Evolutionary conservation across 2,888 invertebrate genomes (phyloP).

Genomic region (Aphidius colemani): DNA sequence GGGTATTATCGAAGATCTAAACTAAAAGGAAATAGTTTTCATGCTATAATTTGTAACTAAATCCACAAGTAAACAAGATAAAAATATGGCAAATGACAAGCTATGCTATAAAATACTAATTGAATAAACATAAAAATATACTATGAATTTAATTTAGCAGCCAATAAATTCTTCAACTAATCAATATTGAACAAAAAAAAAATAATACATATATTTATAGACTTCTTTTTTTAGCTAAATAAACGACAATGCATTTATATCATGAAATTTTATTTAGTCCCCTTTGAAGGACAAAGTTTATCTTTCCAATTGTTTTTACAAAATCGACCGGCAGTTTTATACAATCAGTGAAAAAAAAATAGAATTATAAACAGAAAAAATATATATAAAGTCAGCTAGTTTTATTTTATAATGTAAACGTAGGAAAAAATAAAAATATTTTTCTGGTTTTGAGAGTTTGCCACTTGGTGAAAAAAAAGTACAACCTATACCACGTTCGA

Average conservation of each 20-base stretch:
- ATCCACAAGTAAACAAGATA: constrained; percentile 13
- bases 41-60: constrained; percentile 28
- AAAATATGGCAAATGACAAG: background rate
- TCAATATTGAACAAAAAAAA: constrained; percentile 10
- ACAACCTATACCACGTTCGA: constrained; percentile 37
- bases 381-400: background rate
- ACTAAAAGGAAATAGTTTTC: constrained; percentile 19
- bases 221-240: too few relatives aligned
- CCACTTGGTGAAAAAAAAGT: constrained; percentile 27
- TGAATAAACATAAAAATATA: too few relatives aligned
- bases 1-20: constrained; percentile 11
- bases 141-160: too few relatives aligned
- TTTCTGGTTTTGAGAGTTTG: constrained; percentile 11
- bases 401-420: background rate
- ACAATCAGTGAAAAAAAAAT: too few relatives aligned
- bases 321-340: too few relatives aligned
- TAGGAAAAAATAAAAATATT: background rate
- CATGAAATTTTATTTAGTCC: too few relatives aligned
- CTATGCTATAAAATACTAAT: too few relatives aligned
- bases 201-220: background rate
- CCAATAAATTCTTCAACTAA: too few relatives aligned
- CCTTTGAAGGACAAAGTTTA: too few relatives aligned
- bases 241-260: too few relatives aligned
- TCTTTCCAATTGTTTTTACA: too few relatives aligned
- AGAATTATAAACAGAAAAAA: too few relatives aligned